These are phyloP conservation scores for Schizothorax lantsangensis DNA, from an alignment of 2,797 vertebrate species.

Conservation along the genomic window DNA sequence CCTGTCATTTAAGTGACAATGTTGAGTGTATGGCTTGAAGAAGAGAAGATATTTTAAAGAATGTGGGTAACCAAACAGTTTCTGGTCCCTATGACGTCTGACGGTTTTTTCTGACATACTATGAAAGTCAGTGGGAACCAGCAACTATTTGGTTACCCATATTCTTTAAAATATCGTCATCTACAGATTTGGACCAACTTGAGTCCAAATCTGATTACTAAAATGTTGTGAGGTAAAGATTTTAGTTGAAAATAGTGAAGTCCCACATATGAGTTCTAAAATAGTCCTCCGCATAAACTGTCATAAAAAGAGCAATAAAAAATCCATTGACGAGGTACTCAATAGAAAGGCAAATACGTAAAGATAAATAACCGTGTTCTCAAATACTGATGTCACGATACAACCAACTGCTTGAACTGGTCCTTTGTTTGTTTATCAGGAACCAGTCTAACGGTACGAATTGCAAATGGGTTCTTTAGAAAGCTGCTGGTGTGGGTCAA, in stretches of 20 bases:
- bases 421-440: constrained; percentile 5
- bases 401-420: background rate
- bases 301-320: background rate
- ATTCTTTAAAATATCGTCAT: background rate
- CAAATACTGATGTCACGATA: background rate
- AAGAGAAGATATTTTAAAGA: background rate
- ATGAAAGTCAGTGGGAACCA: background rate
- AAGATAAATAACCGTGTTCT: background rate
- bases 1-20: background rate
- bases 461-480: constrained; percentile 41
- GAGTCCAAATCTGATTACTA: no score
- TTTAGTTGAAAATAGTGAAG: background rate
- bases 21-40: background rate
- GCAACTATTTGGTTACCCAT: background rate
- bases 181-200: background rate
- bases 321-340: background rate
- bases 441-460: constrained; percentile 23
- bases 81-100: no score
- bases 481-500: constrained; percentile 14
- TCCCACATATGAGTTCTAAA: background rate
- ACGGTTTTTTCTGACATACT: background rate
- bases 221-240: background rate
- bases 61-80: background rate
- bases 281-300: background rate
- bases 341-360: background rate